Base-by-base conservation (phyloP, 2,113 vertebrate genomes). In the Oncorhynchus masou region DNA sequence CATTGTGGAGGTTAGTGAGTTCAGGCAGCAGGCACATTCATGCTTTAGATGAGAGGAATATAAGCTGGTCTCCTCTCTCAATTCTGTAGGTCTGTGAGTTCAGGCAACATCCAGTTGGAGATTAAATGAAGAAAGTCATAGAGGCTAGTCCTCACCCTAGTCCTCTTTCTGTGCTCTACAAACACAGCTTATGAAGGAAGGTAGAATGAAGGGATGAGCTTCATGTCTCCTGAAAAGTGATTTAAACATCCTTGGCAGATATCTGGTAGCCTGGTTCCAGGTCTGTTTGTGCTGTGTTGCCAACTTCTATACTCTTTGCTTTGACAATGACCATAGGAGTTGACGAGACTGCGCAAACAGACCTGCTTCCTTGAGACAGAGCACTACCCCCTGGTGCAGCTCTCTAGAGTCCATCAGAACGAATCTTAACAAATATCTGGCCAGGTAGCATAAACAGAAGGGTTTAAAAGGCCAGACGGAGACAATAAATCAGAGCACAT, bases 1-100 rank as follows among this genome's bases (percentile, higher is more conserved):
- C 59, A 70, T 84, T 86, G 80, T 13, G 71, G 77, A 78, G 81
- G 80, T 89, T 76, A 25, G 19, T 3, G 49, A 79, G 83, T 84
- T 85, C 69, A 85, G 20, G 6, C 34, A 20, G 34, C n/a, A 70
- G n/a, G 1, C 65, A 67, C 13, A 67, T 25, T 22, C 8, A 67
- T 67, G n/a, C 29, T 19, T 27, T 16, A 64, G 60, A 67, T 25
- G 67, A 39, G 39, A 45, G 7, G 29, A 1, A 19, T 11, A 16
- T 9, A 34, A 70, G 22, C 22, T 8, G 20, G 25, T 16, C 24
- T 29, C 29, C 27, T 67, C 65, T 27, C 24, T 16, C 13, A 16
- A 16, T 19, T 4, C 12, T 67, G 29, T 12, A 67, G 25, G 65
- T 67, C 27, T 67, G 12, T 16, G 65, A 15, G 5, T 29, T 31